phyloP scores from a whole-genome alignment of 2,888 invertebrate genomes.

The Trilocha varians region DNA sequence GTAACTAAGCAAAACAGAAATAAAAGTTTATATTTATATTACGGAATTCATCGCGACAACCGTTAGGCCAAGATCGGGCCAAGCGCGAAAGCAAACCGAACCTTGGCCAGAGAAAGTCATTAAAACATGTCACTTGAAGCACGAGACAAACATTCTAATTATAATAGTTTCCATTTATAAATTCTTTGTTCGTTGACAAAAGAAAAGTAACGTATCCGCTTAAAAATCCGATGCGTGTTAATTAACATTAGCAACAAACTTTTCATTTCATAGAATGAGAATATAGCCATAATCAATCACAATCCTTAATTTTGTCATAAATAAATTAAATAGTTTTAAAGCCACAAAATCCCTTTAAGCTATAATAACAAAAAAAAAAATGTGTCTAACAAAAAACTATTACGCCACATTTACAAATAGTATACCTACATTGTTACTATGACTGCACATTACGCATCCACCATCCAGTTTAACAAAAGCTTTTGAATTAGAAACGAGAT shows the following conservation, averaged over 20 bases:
- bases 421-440: background rate
- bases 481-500: background rate
- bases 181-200: slow-evolving; percentile 1
- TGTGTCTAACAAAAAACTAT: too few species aligned
- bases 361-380: too few species aligned
- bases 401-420: too few species aligned
- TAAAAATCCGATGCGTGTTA: too few species aligned
- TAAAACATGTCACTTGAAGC: slow-evolving; percentile 45
- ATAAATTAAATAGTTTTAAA: too few species aligned
- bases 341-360: too few species aligned
- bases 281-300: too few species aligned
- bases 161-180: slow-evolving; percentile 20
- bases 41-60: slow-evolving; percentile 25
- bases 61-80: slow-evolving; percentile 37
- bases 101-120: slow-evolving; percentile 61
- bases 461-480: background rate
- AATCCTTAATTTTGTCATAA: too few species aligned
- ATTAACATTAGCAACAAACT: too few species aligned
- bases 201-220: background rate
- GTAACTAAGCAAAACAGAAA: background rate
- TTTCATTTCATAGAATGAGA: too few species aligned
- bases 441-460: background rate
- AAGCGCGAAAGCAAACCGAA: slow-evolving; percentile 40
- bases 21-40: slow-evolving; percentile 4
- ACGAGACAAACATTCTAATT: slow-evolving; percentile 43